Percentiles rank a stretch among this genome's conserved stretches.
Evolutionary conservation across 2,888 invertebrate species (phyloP).

Genomic region (Opisthograptis luteolata): DNA sequence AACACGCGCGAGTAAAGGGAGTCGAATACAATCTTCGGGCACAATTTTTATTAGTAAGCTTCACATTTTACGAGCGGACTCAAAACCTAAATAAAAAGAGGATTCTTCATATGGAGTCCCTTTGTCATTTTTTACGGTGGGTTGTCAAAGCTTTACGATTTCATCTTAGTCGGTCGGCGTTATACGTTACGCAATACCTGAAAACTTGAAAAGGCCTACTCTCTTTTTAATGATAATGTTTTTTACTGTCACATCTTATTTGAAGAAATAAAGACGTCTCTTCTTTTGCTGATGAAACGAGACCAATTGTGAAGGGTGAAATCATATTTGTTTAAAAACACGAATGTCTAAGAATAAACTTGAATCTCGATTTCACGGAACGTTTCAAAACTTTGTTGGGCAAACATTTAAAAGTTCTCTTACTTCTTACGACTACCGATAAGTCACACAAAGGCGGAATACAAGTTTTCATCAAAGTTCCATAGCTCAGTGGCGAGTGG

Average conservation of each 20-base stretch:
- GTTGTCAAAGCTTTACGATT: slow-evolving; percentile 76
- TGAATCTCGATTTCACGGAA: slow-evolving; percentile 33
- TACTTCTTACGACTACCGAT: slow-evolving; percentile 51
- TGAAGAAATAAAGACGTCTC: background rate
- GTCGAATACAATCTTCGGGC: slow-evolving; percentile 59
- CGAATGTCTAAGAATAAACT: slow-evolving; percentile 18
- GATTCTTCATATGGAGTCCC: slow-evolving; percentile 71
- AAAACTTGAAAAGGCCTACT: slow-evolving; percentile 29
- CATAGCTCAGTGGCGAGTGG: slow-evolving; percentile 60
- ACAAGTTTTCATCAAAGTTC: slow-evolving; percentile 71
- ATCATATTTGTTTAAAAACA: background rate
- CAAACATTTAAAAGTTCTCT: slow-evolving; percentile 44
- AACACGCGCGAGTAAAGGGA: slow-evolving; percentile 48
- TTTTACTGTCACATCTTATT: background rate
- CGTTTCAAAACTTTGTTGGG: slow-evolving; percentile 39
- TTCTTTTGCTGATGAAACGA: background rate
- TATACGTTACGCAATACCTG: slow-evolving; percentile 48
- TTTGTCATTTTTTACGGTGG: slow-evolving; percentile 77
- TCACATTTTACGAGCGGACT: slow-evolving; percentile 69
- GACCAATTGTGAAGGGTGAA: background rate
- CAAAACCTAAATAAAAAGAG: slow-evolving; percentile 72
- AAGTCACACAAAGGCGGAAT: slow-evolving; percentile 60
- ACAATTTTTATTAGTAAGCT: slow-evolving; percentile 71
- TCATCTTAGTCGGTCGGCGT: slow-evolving; percentile 54
- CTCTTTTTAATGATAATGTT: slow-evolving; percentile 9